These are phyloP conservation scores for Cyanocitta stelleri DNA, from an alignment of 2,113 vertebrate genomes.

Conservation along the genomic window DNA sequence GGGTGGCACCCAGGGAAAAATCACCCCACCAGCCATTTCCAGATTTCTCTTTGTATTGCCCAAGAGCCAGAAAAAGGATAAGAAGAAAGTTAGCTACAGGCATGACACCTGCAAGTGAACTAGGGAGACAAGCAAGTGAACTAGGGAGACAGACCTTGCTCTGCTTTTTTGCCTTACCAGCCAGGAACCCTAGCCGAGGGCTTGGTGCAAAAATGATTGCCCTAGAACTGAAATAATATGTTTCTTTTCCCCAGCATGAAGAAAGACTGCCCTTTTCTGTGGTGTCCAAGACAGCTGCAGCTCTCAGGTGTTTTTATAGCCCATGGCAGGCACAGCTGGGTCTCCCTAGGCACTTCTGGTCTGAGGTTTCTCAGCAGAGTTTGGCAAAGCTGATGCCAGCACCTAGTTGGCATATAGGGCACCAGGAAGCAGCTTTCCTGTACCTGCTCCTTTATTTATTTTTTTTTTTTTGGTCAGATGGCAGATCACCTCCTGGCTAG, in stretches of 20 bases:
- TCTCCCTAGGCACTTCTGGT: neutral
- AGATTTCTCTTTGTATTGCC: neutral
- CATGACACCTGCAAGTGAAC: neutral
- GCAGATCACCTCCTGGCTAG: neutral
- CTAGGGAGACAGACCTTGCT: neutral
- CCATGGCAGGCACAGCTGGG: neutral
- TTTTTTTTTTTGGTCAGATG: accelerated
- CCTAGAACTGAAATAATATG: neutral
- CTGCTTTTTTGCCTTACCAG: neutral
- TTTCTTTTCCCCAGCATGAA: neutral
- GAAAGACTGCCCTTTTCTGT: neutral
- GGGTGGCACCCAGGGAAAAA: neutral
- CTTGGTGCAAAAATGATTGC: neutral
- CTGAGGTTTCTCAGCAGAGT: neutral
- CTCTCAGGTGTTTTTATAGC: neutral
- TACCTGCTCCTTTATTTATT: neutral
- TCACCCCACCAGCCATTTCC: neutral
- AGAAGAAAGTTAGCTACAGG: neutral
- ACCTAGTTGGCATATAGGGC: neutral
- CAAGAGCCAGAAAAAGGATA: neutral
- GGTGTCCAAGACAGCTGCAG: neutral
- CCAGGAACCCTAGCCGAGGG: neutral
- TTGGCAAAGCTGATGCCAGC: neutral
- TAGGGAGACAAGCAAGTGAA: neutral
- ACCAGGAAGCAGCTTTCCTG: neutral